Base-by-base conservation (phyloP, 2,888 invertebrate species). In the Cryptocephalus moraei region DNA sequence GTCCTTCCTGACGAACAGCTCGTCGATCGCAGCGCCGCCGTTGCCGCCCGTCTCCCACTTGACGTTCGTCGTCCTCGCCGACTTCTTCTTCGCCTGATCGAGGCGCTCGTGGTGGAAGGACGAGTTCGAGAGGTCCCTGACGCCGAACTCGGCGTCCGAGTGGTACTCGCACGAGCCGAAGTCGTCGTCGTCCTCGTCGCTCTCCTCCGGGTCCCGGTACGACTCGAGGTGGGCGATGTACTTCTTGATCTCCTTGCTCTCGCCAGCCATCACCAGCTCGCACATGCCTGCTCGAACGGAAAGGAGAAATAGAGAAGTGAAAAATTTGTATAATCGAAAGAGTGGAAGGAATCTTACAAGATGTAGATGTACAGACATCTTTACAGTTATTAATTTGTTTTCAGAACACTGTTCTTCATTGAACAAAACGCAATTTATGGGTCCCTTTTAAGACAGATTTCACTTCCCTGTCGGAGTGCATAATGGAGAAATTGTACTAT, bases 211-310 rank as follows among this genome's bases (percentile, higher is more conserved):
- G 39, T 84, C 86, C 22, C 87, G 86, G 69, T 87, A 90, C 59
- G 81, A 78, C 52, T 72, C 72, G n/a, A 75, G 46, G 46, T 55
- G 75, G 40, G 52, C 53, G 39, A 61, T 45, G 45, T 56, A 55
- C 46, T 73, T 69, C 49, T 76, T 72, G 47, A 80, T 69, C 56
- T 78, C 74, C 61, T 77, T 79, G 14, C 87, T 84, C 67, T 92
- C 91, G 46, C 86, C 84, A 33, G 86, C 79, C 86, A 94, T 91
- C 45, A 93, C 87, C 62, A 87, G 80, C 70, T 95, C 94, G 70
- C 92, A 92, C 77, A 92, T 84, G 48, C 93, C 90, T 71, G 51
- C 40, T 53, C 54, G 48, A 8, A 40, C 40, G 34, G 39, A 41
- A 34, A 40, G 46, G 22, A 22, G 3, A 4, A 6, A 22, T 22